Evolutionary conservation across 1,140 invertebrate species (phyloP), one percentile per base, ranked within the genome.

Genomic region (Heliconius himera): DNA sequence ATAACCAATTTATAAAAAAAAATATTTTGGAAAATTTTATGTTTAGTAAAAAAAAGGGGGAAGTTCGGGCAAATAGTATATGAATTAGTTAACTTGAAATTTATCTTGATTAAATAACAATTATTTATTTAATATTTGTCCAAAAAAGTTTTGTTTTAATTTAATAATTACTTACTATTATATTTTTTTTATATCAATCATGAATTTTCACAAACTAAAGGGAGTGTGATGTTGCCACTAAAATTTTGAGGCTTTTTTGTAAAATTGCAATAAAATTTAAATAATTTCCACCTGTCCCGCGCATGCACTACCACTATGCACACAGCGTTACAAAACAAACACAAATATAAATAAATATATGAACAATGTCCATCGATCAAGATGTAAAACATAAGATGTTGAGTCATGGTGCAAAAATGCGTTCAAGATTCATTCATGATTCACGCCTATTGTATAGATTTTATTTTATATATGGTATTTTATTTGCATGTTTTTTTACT

Each of bases 291-390:
- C 81, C 82, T 80, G 80, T 76, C 84, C 81, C 87, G 87, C 82
- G 88, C 89, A 90, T 90, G 86, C 85, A 93, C 95, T 92, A 96
- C 93, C 93, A 95, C 90, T 91, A 92, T 88, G 87, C 90, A 92
- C 89, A 91, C 88, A 89, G 90, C 85, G 81, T 87, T 84, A 85
- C 80, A 85, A 87, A 89, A 90, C 85, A 90, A 90, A 89, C 84
- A 91, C 76, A 90, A 88, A 29, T 29, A 66, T 66, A 88, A 84
- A 83, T 84, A 86, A 54, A 73, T 49, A 66, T 51, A 74, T 70
- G 26, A 26, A 74, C 73, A 77, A 77, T 77, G 26, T 49, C 41
- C 77, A 79, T 76, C 70, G 70, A 81, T 77, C 76, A 71, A 77
- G 49, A 77, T 26, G 46, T 16, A 13, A 77, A 38, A 22, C 70